Conservation (phyloP, 2,113 vertebrate species). For the Gallinago jamesoni region DNA sequence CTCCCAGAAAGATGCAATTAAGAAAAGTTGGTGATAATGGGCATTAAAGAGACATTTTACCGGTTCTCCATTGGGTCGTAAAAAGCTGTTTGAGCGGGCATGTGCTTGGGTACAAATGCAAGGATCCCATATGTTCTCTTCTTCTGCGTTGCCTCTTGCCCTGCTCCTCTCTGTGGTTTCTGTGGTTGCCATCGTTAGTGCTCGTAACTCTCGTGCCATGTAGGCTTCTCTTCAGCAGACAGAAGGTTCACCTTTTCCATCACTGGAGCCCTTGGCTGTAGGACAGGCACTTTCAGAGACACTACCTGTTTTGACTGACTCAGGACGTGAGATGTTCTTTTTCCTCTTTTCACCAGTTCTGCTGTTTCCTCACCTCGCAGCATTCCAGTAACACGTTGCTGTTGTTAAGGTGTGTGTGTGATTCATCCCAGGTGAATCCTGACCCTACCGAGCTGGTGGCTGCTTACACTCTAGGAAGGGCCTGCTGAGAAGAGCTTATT, state of each 20-base stretch:
- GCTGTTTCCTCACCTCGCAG: background rate
- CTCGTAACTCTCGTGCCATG: background rate
- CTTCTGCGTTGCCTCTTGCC: background rate
- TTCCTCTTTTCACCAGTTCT: background rate
- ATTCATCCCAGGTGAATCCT: background rate
- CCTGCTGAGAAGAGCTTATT: background rate
- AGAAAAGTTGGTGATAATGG: background rate
- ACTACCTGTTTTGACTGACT: background rate
- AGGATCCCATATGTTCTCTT: background rate
- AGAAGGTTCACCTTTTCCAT: background rate
- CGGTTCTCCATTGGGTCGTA: background rate
- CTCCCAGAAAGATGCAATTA: background rate
- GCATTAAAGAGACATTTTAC: background rate
- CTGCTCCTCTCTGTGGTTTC: background rate
- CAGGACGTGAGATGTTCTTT: background rate
- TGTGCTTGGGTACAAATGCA: background rate
- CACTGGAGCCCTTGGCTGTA: background rate
- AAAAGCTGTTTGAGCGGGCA: background rate
- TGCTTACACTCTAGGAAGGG: background rate
- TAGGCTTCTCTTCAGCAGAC: background rate
- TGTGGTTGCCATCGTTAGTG: fast-evolving
- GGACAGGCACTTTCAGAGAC: background rate
- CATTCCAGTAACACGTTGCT: background rate
- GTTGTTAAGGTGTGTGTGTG: background rate
- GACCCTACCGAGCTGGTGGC: background rate